Evolutionary conservation across 2,797 vertebrate genomes (phyloP), one percentile per base, ranked within the genome.

Genomic region (Lepidocolaptes lacrymiger): DNA sequence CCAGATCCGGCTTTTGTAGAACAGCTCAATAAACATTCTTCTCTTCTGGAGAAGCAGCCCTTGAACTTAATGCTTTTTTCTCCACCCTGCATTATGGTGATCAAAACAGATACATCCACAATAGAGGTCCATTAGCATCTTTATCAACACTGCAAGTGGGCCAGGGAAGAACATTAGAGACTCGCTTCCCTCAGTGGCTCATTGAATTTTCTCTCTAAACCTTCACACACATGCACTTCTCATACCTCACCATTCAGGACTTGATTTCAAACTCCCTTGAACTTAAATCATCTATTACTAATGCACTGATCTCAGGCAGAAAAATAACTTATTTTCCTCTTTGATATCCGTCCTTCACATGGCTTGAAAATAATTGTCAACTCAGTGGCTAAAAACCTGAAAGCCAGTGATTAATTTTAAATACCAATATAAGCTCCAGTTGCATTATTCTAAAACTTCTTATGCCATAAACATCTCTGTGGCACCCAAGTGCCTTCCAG

Each of bases 361-460:
- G 48, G 44, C 56, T 93, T 80, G 61, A 85, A 93, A 92, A 83
- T 85, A 96, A 85, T 79, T 89, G 63, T 64, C 64, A 82, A 56
- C 34, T 89, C 46, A 61, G 56, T 43, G 72, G 61, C 64, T 89
- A 92, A 82, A 94, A 93, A 43, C 22, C n/a, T 26, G 58, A 89
- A 93, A 96, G 67, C 67, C 56, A 68, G 56, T 61, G 78, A 90
- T 94, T 93, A 83, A 74, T 51, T 90, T 93, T 58, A 91, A 92
- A 92, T 64, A 91, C 41, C 37, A 92, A 51, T 6, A 14, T 82
- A 82, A 92, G 59, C 52, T 95, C 66, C 49, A 82, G 22, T 4
- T 87, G 74, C 48, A 85, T 87, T 93, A 94, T 82, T 94, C 59
- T 94, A 67, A 91, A 93, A 89, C 49, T 93, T 93, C 81, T 77